Base-by-base conservation (phyloP, 2,113 vertebrate species). In the Bungarus multicinctus region DNA sequence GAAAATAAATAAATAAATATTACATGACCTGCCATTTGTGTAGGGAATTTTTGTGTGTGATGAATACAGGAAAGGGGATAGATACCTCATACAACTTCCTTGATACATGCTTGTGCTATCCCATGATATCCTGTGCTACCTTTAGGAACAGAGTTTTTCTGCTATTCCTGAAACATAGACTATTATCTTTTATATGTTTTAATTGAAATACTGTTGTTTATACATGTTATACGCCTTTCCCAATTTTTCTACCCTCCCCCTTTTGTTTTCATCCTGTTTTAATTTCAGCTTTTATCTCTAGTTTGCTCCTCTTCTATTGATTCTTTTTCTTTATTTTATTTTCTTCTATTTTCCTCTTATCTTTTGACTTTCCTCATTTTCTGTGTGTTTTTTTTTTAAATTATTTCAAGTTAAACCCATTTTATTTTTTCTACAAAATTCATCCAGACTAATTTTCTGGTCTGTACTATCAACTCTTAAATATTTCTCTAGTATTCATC, bases 221-320 rank as follows among this genome's bases (percentile, higher is more conserved):
- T 47, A 90, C 9, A 57, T 54, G 85, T 92, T 69, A 81, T 55
- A 57, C 85, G 64, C 57, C 39, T 85, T 91, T 50, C 45, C 86
- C 53, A 58, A 5, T 27, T 58, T 89, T 88, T 85, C 16, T 52
- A 11, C 60, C 12, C 39, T 45, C n/a, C 52, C 54, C n/a, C 11
- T 47, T 54, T 89, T 91, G 45, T 64, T 64, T 91, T 89, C 69
- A 91, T 57, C 25, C 45, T 85, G 23, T 54, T 89, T 54, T 91
- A 89, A 92, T 69, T 85, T 91, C 22, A 45, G 18, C 64, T 89
- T 55, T 91, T 91, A 94, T 94, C 93, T 92, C 55, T 93, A 27
- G 54, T 69, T n/a, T 45, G 81, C 20, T 87, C 54, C 88, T 30
- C 55, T 92, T 86, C 34, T 94, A 90, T 94, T 87, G 88, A 93